These are phyloP conservation scores for Apodemus speciosus DNA, from an alignment of 2,113 vertebrate genomes.

Conservation along the genomic window DNA sequence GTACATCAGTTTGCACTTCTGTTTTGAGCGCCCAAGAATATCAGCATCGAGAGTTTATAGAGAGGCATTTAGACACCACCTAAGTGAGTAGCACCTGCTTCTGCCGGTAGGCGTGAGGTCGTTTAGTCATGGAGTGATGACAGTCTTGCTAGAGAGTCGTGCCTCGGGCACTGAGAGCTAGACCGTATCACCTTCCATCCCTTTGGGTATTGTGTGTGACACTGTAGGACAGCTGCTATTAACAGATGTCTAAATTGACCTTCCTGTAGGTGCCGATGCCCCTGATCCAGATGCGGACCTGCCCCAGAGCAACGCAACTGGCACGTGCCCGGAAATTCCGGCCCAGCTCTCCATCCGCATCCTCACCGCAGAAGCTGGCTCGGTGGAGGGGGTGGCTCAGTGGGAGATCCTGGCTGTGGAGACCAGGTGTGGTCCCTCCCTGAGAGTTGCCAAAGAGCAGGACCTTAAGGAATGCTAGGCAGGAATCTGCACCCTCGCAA, in stretches of 20 bases:
- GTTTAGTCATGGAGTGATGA: neutral
- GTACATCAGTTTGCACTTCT: neutral
- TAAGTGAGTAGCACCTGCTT: neutral
- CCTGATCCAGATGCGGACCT: neutral
- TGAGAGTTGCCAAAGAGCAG: neutral
- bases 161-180: neutral
- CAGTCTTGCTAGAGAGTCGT: neutral
- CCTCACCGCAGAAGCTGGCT: constrained; percentile 83
- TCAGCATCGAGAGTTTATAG: neutral
- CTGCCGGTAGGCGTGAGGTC: too few species aligned
- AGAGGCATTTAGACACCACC: neutral
- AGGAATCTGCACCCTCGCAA: neutral
- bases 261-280: constrained; percentile 62
- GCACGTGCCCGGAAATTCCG: constrained; percentile 88
- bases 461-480: neutral
- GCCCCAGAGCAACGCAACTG: constrained; percentile 26
- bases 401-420: constrained; percentile 87
- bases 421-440: constrained; percentile 85
- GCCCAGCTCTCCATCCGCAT: constrained; percentile 88
- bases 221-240: neutral
- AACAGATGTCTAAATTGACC: neutral
- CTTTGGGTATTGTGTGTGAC: neutral
- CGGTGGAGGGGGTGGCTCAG: constrained; percentile 86
- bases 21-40: neutral
- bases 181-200: neutral